phyloP scores from a whole-genome alignment of 2,888 invertebrate species.

The Acanthosepion lycidas region DNA sequence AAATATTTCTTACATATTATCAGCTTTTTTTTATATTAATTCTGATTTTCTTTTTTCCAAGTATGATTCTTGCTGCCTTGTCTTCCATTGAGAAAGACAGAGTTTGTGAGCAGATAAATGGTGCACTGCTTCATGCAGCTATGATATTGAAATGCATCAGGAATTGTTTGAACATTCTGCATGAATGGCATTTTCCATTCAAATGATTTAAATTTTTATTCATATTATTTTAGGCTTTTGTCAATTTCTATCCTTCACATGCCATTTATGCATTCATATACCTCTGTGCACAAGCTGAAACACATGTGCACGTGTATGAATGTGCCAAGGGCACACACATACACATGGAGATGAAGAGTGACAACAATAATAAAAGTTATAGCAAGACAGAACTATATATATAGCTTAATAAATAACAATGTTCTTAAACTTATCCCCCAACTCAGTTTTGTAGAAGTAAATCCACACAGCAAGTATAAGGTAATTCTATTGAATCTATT shows the following conservation, averaged over 20 bases:
- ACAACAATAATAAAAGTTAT: not conserved
- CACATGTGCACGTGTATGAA: not conserved
- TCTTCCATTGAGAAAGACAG: not conserved
- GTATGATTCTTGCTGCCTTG: not conserved
- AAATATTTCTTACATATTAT: not conserved
- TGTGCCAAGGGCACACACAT: not conserved
- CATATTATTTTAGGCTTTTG: not conserved
- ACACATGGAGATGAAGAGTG: not conserved
- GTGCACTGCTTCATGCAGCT: not conserved
- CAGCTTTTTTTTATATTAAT: not conserved
- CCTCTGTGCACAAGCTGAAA: not conserved
- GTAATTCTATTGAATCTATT: too few relatives aligned
- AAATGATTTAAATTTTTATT: not conserved
- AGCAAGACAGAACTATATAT: not conserved
- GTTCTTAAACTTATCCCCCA: too few relatives aligned
- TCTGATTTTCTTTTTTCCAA: not conserved
- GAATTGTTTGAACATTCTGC: slow-evolving; percentile 4
- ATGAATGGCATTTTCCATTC: not conserved
- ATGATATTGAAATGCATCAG: not conserved
- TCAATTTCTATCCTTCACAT: not conserved
- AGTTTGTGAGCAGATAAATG: not conserved
- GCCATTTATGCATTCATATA: not conserved
- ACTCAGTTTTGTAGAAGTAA: too few relatives aligned
- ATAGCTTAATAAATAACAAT: too few relatives aligned
- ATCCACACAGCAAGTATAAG: too few relatives aligned